Evolutionary conservation across 2,888 invertebrate genomes (phyloP).

Genomic region (Psylliodes chrysocephalus): DNA sequence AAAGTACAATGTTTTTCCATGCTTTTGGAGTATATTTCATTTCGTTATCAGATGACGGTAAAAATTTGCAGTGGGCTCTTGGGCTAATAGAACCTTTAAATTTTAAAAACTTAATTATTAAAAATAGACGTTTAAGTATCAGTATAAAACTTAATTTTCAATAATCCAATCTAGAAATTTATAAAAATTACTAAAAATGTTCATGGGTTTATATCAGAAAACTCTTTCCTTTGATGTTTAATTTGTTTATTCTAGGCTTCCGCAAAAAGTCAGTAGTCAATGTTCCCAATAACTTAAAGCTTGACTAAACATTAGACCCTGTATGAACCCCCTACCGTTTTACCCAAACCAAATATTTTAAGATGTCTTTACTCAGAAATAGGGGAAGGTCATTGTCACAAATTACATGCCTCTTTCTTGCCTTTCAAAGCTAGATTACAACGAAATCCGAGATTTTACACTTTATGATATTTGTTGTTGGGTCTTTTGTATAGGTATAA

Average conservation of each 20-base stretch:
- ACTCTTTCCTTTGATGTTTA: neutral
- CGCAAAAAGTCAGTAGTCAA: constrained; percentile 19
- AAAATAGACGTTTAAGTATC: too few relatives aligned
- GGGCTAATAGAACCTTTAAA: too few relatives aligned
- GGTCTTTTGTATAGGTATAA: constrained; percentile 1
- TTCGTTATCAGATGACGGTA: too few relatives aligned
- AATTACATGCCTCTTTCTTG: constrained; percentile 35
- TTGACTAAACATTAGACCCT: constrained; percentile 17
- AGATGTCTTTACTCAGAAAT: constrained; percentile 29
- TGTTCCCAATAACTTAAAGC: constrained; percentile 3
- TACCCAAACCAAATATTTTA: constrained; percentile 28
- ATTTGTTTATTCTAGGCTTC: neutral
- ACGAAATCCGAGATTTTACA: constrained; percentile 27
- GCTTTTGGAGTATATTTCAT: too few relatives aligned
- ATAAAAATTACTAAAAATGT: too few relatives aligned
- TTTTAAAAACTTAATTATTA: too few relatives aligned
- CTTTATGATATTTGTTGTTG: constrained; percentile 19
- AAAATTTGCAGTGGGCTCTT: too few relatives aligned
- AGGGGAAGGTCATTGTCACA: constrained; percentile 24
- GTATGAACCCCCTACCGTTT: constrained; percentile 25
- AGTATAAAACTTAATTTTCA: too few relatives aligned
- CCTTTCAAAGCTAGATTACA: constrained; percentile 34
- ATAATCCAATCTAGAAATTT: too few relatives aligned
- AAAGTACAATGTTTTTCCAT: too few relatives aligned
- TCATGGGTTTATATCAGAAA: too few relatives aligned